These are phyloP conservation scores for Sebastolobus alascanus DNA, from an alignment of 2,797 vertebrate species.

Conservation along the genomic window DNA sequence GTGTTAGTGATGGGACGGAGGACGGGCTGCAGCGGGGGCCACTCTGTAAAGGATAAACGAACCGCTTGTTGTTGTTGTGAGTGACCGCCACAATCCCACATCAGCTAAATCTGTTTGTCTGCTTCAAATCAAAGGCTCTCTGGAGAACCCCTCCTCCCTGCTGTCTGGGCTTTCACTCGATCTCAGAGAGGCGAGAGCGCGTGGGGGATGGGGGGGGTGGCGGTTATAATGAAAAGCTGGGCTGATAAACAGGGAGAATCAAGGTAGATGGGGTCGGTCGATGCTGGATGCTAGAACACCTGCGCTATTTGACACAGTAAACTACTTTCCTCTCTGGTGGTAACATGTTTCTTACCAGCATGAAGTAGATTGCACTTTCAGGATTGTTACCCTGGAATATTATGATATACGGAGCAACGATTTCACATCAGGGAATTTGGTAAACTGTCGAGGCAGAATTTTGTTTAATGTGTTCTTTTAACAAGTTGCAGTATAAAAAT, in stretches of 20 bases:
- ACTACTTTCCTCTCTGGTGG: background rate
- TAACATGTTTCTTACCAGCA: background rate
- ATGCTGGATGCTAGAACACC: background rate
- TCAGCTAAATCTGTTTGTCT: conserved; percentile 63
- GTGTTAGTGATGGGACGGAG: conserved; percentile 32
- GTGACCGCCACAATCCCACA: conserved; percentile 49
- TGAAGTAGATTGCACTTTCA: background rate
- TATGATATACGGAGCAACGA: background rate
- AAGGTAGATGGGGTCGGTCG: conserved; percentile 20
- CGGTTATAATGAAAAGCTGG: conserved; percentile 19
- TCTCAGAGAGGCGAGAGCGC: background rate
- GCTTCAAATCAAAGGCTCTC: conserved; percentile 56
- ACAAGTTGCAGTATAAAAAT: background rate
- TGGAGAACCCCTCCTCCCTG: conserved; percentile 29
- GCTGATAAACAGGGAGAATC: conserved; percentile 43
- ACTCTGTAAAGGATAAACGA: conserved; percentile 46
- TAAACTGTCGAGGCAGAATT: background rate
- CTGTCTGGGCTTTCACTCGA: conserved; percentile 9
- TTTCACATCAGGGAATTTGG: background rate
- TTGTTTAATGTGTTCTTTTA: background rate
- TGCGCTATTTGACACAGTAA: conserved; percentile 10
- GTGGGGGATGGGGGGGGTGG: too few species aligned
- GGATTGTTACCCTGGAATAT: background rate
- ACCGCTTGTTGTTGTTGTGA: conserved; percentile 47
- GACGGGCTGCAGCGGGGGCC: conserved; percentile 9